phyloP scores from a whole-genome alignment of 2,113 vertebrate species.

The Mirounga angustirostris region DNA sequence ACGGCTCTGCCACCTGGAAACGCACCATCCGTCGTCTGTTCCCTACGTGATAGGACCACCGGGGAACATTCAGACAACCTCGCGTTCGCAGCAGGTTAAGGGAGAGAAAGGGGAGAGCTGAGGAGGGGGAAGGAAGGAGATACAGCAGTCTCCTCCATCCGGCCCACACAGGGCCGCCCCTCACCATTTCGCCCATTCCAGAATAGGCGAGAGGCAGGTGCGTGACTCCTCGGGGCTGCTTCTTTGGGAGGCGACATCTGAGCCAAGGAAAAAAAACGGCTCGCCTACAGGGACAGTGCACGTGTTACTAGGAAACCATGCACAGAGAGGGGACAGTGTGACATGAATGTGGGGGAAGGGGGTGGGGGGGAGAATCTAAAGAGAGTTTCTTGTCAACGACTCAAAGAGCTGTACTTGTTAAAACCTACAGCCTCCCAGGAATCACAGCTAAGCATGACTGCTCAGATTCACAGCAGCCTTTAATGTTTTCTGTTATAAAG shows the following conservation, averaged over 20 bases:
- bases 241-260: conserved; percentile 6
- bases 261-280: not conserved
- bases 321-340: not conserved
- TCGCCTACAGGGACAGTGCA: not conserved
- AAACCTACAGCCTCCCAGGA: not conserved
- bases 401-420: not conserved
- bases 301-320: not conserved
- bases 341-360: not conserved
- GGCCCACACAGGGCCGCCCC: not conserved
- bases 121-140: not conserved
- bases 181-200: not conserved
- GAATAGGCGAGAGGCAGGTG: not conserved
- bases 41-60: conserved; percentile 67
- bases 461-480: not conserved
- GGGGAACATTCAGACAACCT: conserved; percentile 74
- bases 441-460: not conserved
- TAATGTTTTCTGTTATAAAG: not conserved
- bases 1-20: conserved; percentile 82
- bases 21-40: conserved; percentile 80
- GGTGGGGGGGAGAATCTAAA: not conserved
- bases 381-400: not conserved
- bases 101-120: not conserved
- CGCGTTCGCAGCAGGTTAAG: conserved; percentile 69
- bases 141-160: not conserved
- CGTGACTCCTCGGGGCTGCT: not conserved